phyloP scores from a whole-genome alignment of 2,113 vertebrate genomes.

The Dissostichus mawsoni region DNA sequence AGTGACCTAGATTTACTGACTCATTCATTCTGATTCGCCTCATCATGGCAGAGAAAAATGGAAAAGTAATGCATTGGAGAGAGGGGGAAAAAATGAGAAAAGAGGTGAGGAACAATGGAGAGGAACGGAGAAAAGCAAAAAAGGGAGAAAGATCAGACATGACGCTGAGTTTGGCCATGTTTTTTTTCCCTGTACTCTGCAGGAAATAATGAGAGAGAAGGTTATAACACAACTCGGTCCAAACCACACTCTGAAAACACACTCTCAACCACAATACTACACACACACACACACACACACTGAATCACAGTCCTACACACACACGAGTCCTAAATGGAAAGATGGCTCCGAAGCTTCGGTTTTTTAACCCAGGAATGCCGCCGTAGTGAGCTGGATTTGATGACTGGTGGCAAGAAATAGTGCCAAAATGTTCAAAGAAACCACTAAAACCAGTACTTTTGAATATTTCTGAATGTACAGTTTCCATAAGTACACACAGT shows the following conservation, averaged over 20 bases:
- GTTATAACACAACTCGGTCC: slow-evolving; percentile 26
- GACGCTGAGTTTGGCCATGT: not conserved
- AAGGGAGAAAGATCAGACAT: not conserved
- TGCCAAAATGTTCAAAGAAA: not conserved
- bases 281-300: too few relatives aligned
- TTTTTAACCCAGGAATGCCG: not conserved
- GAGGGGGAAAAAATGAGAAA: not conserved
- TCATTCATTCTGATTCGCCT: slow-evolving; percentile 56
- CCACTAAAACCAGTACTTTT: not conserved
- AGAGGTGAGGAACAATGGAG: slow-evolving; percentile 3
- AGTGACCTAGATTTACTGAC: slow-evolving; percentile 52
- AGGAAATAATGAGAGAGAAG: slow-evolving; percentile 45
- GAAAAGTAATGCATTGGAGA: not conserved
- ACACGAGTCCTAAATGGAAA: not conserved
- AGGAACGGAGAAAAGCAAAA: not conserved
- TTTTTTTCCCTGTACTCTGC: slow-evolving; percentile 22
- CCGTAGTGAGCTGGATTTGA: not conserved
- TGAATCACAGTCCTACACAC: not conserved
- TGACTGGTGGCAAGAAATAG: not conserved
- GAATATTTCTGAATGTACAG: too few relatives aligned
- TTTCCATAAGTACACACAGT: not conserved
- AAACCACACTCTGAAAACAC: slow-evolving; percentile 31
- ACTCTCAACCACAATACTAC: slow-evolving; percentile 2
- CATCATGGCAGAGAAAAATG: slow-evolving; percentile 9
- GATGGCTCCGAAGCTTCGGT: not conserved